These are phyloP conservation scores for Origma solitaria DNA, from an alignment of 2,113 vertebrate genomes.

Conservation along the genomic window DNA sequence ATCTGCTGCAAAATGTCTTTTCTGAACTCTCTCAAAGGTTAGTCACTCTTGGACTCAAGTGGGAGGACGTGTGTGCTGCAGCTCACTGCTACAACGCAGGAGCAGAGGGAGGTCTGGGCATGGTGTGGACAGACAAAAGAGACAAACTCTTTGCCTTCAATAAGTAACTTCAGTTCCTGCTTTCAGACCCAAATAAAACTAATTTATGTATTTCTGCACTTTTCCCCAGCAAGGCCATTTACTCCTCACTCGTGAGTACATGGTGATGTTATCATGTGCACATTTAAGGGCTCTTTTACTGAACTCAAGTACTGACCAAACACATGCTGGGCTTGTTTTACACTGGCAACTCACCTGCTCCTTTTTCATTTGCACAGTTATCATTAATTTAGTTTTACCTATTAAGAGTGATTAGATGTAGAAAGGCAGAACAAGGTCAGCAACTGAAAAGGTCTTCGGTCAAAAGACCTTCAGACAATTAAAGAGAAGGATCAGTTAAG, in stretches of 20 bases:
- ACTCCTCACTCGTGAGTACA: rapidly evolving
- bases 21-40: not conserved
- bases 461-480: not conserved
- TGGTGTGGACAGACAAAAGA: not conserved
- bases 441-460: not conserved
- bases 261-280: rapidly evolving
- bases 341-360: not conserved
- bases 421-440: not conserved
- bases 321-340: rapidly evolving
- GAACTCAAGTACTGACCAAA: not conserved
- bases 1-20: not conserved
- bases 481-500: not conserved
- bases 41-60: not conserved
- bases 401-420: not conserved
- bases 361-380: not conserved
- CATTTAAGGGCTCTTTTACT: not conserved
- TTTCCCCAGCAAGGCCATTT: not conserved
- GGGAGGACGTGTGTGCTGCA: not conserved
- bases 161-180: not conserved
- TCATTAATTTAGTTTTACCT: not conserved
- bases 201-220: not conserved
- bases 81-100: not conserved
- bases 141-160: not conserved
- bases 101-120: not conserved
- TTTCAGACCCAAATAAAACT: not conserved